Base-by-base conservation (phyloP, 2,797 vertebrate genomes). In the Onychomys arenicola region DNA sequence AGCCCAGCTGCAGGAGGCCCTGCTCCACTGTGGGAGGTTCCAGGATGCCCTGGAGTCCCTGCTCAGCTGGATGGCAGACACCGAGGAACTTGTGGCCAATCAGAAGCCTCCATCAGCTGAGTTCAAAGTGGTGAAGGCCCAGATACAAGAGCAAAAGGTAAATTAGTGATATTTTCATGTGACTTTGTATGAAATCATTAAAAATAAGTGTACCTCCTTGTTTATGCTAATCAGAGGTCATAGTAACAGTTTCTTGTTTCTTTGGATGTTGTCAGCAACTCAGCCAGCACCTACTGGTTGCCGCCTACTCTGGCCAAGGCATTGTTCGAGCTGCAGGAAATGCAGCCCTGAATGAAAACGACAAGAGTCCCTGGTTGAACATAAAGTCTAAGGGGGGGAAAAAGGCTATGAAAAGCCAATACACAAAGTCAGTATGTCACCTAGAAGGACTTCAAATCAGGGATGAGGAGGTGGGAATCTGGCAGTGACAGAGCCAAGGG, bases 141-240 rank as follows among this genome's bases (percentile, higher is more conserved):
- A 99, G 98, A 99, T 99, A 98, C 99, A 99, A 97, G 99, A 99
- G 97, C 99, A 99, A 98, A 99, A 99, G 98, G 99, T 99, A 98
- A 98, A 98, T 97, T 55, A 78, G 95, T 27, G 0, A 0, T 52
- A 61, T 21, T 63, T 46, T 49, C 61, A 5, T 76, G 78, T 96
- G 46, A 63, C 73, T 43, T 82, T 37, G 12, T 16, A 21, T 89
- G 85, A 13, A 29, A 34, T 84, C 19, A 34, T 81, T 81, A 78
- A 37, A 57, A 83, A 8, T 71, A 75, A n/a, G 9, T 43, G 25
- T 52, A 9, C 55, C 40, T 86, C 21, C 71, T 65, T 32, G 9
- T 43, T 46, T 92, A 21, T 85, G 13, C 82, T 46, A 21, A n/a
- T 49, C 57, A 16, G 14, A 46, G 63, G 32, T 67, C 43, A 23